Conservation (phyloP, 1,140 invertebrate genomes). For the Druon quercuslanigerum region DNA sequence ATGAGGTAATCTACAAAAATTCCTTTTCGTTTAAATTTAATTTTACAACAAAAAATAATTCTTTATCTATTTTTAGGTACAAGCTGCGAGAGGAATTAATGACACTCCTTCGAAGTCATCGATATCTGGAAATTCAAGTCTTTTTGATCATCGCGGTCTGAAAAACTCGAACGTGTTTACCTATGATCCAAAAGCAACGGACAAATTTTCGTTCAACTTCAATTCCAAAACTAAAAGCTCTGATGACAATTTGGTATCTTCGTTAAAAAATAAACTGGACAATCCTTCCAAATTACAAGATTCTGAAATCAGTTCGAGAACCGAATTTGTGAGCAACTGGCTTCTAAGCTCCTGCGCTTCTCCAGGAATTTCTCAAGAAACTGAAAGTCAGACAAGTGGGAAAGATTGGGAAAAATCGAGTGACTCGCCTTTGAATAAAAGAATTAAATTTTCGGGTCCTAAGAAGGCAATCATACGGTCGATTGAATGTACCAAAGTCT, state of each 20-base stretch:
- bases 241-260: background rate
- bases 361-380: background rate
- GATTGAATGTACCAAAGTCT: background rate
- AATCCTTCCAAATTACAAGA: background rate
- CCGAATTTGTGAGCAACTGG: background rate
- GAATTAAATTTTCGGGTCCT: background rate
- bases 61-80: background rate
- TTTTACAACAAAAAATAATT: background rate
- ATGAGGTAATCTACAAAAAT: background rate
- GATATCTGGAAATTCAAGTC: background rate
- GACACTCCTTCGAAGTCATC: background rate
- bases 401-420: background rate
- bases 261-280: background rate
- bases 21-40: background rate
- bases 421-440: background rate
- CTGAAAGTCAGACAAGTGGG: background rate
- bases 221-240: background rate
- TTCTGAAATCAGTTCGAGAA: background rate
- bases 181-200: background rate
- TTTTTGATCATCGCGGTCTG: too few relatives aligned
- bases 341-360: constrained; percentile 6
- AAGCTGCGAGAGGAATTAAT: background rate
- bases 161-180: background rate
- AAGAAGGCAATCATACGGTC: background rate
- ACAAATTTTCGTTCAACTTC: background rate